phyloP scores from a whole-genome alignment of 1,140 invertebrate species.

The Microplitis demolitor region DNA sequence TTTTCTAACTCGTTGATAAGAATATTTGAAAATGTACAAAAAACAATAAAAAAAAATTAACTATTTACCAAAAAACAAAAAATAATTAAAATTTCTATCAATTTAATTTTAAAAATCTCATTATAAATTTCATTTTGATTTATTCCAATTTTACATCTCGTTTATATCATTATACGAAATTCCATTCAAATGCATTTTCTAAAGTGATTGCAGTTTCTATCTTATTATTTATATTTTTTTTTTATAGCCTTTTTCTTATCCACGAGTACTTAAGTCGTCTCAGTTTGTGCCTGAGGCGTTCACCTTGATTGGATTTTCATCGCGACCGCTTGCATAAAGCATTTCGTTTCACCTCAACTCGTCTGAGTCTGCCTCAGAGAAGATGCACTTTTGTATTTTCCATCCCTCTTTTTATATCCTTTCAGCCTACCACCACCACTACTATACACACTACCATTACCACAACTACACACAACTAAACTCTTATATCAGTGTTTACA shows the following conservation, averaged over 20 bases:
- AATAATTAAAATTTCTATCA: too few species aligned
- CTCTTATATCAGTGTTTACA: too few species aligned
- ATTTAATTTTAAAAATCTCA: too few species aligned
- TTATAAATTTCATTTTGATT: too few species aligned
- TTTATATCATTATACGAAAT: too few species aligned
- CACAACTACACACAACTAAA: too few species aligned
- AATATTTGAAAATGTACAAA: too few species aligned
- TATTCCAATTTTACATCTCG: too few species aligned
- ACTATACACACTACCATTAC: background rate
- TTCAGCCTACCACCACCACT: background rate
- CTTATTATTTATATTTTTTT: constrained; percentile 27
- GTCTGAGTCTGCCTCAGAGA: constrained; percentile 4
- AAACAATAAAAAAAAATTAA: too few species aligned
- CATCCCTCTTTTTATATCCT: background rate
- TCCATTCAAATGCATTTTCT: too few species aligned
- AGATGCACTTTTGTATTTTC: constrained; percentile 1
- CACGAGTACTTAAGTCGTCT: constrained; percentile 38
- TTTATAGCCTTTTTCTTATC: constrained; percentile 34
- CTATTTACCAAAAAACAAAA: too few species aligned
- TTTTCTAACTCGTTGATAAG: too few species aligned
- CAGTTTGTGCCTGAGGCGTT: constrained; percentile 38
- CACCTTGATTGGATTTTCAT: constrained; percentile 50
- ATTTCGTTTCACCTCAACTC: constrained; percentile 23
- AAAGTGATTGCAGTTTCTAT: background rate
- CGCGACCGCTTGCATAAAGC: constrained; percentile 45